Evolutionary conservation across 2,113 vertebrate species (phyloP).

Genomic region (Amphiprion percula): DNA sequence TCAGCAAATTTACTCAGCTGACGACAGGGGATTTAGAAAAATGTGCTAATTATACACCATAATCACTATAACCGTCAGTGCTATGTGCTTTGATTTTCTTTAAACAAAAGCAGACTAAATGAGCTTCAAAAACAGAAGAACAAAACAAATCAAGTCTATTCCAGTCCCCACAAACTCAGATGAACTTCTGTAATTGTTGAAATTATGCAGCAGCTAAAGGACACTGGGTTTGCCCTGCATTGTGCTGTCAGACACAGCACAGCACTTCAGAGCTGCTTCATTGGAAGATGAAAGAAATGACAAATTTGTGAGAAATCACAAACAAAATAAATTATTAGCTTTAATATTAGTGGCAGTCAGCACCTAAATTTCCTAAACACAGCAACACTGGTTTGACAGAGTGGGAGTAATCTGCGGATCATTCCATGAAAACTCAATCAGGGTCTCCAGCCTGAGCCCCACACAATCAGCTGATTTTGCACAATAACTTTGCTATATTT

Average conservation of each 20-base stretch:
- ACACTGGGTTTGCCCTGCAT: neutral
- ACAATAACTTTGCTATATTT: too few species aligned
- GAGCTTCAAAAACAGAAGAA: neutral
- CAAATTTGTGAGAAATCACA: neutral
- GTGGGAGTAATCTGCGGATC: too few species aligned
- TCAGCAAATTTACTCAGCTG: constrained; percentile 21
- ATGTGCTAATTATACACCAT: constrained; percentile 40
- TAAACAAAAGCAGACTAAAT: constrained; percentile 30
- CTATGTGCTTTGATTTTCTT: constrained; percentile 23
- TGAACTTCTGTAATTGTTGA: neutral
- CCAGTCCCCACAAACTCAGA: neutral
- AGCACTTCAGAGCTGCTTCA: too few species aligned
- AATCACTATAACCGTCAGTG: constrained; percentile 37
- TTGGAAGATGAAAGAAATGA: too few species aligned
- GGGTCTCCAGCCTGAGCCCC: too few species aligned
- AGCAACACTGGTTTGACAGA: too few species aligned
- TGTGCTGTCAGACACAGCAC: neutral
- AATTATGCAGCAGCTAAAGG: neutral
- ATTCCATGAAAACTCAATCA: too few species aligned
- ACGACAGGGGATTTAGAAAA: constrained; percentile 10
- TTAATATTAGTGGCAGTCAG: too few species aligned
- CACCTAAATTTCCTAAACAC: too few species aligned
- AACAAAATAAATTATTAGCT: neutral
- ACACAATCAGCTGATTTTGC: too few species aligned
- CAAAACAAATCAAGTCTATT: constrained; percentile 4